Conservation (phyloP, 2,888 invertebrate genomes). For the Oscheius sp. region DNA sequence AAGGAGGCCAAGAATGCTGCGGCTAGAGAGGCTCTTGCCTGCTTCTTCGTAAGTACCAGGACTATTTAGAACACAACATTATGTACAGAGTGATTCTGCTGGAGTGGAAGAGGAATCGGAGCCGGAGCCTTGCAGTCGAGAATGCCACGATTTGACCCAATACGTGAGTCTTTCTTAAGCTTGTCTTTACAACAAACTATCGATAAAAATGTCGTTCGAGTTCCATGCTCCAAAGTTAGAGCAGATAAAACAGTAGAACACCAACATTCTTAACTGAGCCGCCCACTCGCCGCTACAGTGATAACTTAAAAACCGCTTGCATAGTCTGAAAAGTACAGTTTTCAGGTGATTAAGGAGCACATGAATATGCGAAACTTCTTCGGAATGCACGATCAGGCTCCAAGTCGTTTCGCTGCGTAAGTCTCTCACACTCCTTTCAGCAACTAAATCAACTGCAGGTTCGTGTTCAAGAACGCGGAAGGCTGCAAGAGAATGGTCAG, state of each 20-base stretch:
- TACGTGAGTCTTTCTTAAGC: background rate
- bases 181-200: background rate
- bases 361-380: slow-evolving; percentile 10
- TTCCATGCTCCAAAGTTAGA: slow-evolving; percentile 32
- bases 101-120: background rate
- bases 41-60: slow-evolving; percentile 38
- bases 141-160: slow-evolving; percentile 10
- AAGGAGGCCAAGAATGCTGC: slow-evolving; percentile 56
- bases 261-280: too few relatives aligned
- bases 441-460: slow-evolving; percentile 38
- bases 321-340: background rate
- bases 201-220: background rate
- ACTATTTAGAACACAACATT: too few relatives aligned
- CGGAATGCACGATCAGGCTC: background rate
- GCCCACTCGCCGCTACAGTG: too few relatives aligned
- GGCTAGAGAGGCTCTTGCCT: slow-evolving; percentile 48
- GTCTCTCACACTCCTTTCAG: background rate
- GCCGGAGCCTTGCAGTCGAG: background rate
- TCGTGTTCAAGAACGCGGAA: slow-evolving; percentile 49
- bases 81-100: background rate
- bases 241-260: too few relatives aligned
- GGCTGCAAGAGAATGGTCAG: slow-evolving; percentile 47
- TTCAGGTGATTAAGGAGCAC: slow-evolving; percentile 5
- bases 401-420: slow-evolving; percentile 7
- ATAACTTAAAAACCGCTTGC: too few relatives aligned